phyloP scores from a whole-genome alignment of 1,140 invertebrate genomes.

The Myzus persicae region DNA sequence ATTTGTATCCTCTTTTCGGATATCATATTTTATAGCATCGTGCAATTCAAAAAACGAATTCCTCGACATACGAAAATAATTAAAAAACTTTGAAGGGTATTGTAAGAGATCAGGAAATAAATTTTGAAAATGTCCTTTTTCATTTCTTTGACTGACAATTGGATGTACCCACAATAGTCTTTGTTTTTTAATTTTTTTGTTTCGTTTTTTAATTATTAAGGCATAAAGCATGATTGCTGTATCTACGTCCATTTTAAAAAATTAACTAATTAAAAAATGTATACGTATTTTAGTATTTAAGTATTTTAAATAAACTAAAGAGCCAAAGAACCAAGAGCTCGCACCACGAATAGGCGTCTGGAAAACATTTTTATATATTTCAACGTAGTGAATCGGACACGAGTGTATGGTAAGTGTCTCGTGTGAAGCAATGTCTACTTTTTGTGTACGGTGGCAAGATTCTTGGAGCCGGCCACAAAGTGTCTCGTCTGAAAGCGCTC shows the following conservation, averaged over 20 bases:
- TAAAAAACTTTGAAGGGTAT: background rate
- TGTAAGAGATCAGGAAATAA: background rate
- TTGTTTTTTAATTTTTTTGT: background rate
- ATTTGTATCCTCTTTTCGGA: constrained; percentile 29
- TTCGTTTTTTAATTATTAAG: background rate
- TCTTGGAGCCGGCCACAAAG: too few species aligned
- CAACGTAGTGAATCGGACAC: background rate
- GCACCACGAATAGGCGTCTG: background rate
- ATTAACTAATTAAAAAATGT: background rate
- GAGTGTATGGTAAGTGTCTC: background rate
- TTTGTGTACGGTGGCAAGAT: background rate
- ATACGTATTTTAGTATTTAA: background rate
- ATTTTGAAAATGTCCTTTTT: background rate
- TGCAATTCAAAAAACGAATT: constrained; percentile 31
- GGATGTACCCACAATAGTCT: constrained; percentile 2
- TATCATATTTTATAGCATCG: constrained; percentile 7
- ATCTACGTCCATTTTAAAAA: constrained; percentile 9
- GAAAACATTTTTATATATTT: background rate
- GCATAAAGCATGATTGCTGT: background rate
- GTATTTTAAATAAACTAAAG: too few species aligned
- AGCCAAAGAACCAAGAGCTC: background rate
- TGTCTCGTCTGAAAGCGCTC: too few species aligned
- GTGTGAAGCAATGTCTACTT: background rate
- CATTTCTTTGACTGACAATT: background rate
- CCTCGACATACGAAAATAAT: background rate